These are phyloP conservation scores for Nautilus pompilius DNA, from an alignment of 1,140 invertebrate genomes.

Conservation along the genomic window DNA sequence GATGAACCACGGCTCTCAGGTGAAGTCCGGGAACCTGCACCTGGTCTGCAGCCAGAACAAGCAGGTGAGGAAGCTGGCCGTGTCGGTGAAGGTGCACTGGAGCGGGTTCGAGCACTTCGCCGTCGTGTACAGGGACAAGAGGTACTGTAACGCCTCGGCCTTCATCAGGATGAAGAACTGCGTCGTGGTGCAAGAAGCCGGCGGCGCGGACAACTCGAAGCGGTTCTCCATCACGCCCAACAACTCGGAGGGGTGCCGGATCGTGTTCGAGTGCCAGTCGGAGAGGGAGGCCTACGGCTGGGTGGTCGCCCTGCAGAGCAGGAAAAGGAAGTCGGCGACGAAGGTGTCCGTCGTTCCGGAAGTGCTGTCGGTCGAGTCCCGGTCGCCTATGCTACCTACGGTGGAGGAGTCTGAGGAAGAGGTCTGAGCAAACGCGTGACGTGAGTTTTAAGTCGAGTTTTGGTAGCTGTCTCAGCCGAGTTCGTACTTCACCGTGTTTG, in stretches of 20 bases:
- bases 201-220: not conserved
- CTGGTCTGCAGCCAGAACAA: not conserved
- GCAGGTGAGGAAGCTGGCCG: not conserved
- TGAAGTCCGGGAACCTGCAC: not conserved
- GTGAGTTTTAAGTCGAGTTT: no score
- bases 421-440: not conserved
- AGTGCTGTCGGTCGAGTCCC: not conserved
- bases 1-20: not conserved
- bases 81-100: not conserved
- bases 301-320: not conserved
- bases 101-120: constrained; percentile 3
- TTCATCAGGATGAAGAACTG: not conserved
- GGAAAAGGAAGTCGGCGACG: not conserved
- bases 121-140: not conserved
- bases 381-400: not conserved
- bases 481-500: no score
- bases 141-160: not conserved
- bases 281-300: not conserved
- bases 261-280: not conserved
- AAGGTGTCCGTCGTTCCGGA: not conserved
- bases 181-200: not conserved
- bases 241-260: not conserved
- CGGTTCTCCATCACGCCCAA: not conserved
- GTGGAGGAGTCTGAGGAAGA: not conserved
- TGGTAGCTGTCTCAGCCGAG: no score